These are phyloP conservation scores for Ochotona curzoniae DNA, from an alignment of 2,113 vertebrate species.

Conservation along the genomic window DNA sequence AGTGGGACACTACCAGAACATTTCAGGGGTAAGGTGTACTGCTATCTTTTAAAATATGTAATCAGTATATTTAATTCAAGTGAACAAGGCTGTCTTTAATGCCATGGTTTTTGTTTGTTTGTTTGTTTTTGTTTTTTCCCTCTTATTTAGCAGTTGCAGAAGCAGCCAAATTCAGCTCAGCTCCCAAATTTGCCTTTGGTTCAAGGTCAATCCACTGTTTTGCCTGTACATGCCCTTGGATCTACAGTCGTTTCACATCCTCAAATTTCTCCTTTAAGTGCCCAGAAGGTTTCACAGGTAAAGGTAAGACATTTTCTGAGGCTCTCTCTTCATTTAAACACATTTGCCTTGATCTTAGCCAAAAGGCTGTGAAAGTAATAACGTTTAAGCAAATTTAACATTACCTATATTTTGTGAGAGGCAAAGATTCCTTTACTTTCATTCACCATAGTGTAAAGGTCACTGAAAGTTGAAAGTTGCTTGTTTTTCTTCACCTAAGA, in stretches of 20 bases:
- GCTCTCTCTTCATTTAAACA: constrained; percentile 42
- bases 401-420: constrained; percentile 50
- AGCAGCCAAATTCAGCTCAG: constrained; percentile 76
- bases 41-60: constrained; percentile 45
- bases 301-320: constrained; percentile 79
- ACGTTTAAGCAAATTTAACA: constrained; percentile 34
- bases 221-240: constrained; percentile 85
- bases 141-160: constrained; percentile 73
- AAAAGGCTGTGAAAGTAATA: no score
- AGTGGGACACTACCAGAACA: constrained; percentile 83
- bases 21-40: constrained; percentile 85
- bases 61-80: constrained; percentile 39
- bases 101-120: not conserved
- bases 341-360: no score
- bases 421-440: constrained; percentile 25
- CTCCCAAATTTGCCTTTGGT: constrained; percentile 83
- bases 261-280: constrained; percentile 86
- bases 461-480: constrained; percentile 44
- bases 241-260: constrained; percentile 85
- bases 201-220: constrained; percentile 84
- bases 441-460: constrained; percentile 51
- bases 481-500: constrained; percentile 17
- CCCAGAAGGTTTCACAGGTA: constrained; percentile 88
- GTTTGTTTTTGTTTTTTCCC: not conserved
- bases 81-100: constrained; percentile 50